phyloP scores from a whole-genome alignment of 1,140 invertebrate species.

The Latrodectus geometricus region DNA sequence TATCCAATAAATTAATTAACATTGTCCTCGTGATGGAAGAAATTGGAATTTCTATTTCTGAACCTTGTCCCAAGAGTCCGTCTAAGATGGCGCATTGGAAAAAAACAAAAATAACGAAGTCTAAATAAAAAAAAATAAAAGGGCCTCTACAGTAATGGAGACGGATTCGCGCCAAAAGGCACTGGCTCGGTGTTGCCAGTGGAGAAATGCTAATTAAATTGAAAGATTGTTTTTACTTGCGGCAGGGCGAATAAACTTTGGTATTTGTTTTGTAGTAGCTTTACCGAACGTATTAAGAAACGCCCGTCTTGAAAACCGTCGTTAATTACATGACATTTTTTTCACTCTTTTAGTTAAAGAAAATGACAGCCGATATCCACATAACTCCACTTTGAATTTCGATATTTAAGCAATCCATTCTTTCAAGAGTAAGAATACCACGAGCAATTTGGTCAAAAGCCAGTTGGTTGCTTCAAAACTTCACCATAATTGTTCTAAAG shows the following conservation, averaged over 20 bases:
- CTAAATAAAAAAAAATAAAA: not conserved
- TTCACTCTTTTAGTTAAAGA: no score
- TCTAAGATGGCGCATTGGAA: constrained; percentile 13
- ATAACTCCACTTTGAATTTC: no score
- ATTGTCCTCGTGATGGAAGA: constrained; percentile 42
- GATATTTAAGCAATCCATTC: no score
- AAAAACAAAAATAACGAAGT: constrained; percentile 3
- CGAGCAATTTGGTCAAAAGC: no score
- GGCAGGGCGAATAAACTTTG: constrained; percentile 20
- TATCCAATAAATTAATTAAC: constrained; percentile 57
- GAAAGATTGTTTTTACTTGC: constrained; percentile 3
- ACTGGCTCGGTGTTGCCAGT: not conserved
- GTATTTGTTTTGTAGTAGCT: constrained; percentile 37
- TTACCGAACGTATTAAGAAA: not conserved
- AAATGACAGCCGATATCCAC: no score
- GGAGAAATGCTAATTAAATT: constrained; percentile 35
- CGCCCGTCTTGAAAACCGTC: no score
- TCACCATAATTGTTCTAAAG: no score
- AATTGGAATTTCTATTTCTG: constrained; percentile 16
- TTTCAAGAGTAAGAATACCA: no score
- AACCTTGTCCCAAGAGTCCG: constrained; percentile 14
- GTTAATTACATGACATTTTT: no score
- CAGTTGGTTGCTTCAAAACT: no score
- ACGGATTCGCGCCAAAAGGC: not conserved
- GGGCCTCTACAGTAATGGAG: not conserved